Evolutionary conservation across 2,113 vertebrate genomes (phyloP).

Genomic region (Cheirogaleus medius): DNA sequence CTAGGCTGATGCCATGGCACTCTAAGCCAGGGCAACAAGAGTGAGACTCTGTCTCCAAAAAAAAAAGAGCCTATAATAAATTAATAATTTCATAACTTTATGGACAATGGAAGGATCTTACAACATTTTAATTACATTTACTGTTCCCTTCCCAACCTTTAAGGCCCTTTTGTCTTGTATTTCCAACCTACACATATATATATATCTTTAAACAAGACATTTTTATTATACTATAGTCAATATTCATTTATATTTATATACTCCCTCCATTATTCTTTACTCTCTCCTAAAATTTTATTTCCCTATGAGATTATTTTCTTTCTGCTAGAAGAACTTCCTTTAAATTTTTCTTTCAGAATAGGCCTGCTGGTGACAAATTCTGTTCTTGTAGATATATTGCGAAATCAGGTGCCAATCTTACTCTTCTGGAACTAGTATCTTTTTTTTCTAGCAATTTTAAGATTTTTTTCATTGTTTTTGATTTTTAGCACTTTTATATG

Average conservation of each 20-base stretch:
- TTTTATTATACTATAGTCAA: not conserved
- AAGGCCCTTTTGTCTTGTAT: not conserved
- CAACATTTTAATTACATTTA: not conserved
- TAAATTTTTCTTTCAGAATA: not conserved
- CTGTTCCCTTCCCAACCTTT: not conserved
- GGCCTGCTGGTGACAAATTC: not conserved
- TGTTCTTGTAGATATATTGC: not conserved
- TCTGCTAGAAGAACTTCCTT: not conserved
- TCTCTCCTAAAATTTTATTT: not conserved
- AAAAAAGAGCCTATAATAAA: not conserved
- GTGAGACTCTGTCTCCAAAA: too few relatives aligned
- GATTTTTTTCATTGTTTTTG: not conserved
- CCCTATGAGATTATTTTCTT: not conserved
- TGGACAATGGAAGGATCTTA: not conserved
- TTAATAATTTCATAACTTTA: not conserved
- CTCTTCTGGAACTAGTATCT: not conserved
- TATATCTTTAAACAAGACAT: not conserved
- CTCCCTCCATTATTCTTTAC: not conserved
- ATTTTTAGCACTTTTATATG: not conserved
- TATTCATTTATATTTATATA: not conserved
- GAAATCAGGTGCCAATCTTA: not conserved
- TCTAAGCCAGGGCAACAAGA: too few relatives aligned
- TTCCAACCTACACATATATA: not conserved
- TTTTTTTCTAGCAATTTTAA: not conserved
- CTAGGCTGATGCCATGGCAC: too few relatives aligned